Base-by-base conservation (phyloP, 2,797 vertebrate genomes). In the Ceryle rudis region DNA sequence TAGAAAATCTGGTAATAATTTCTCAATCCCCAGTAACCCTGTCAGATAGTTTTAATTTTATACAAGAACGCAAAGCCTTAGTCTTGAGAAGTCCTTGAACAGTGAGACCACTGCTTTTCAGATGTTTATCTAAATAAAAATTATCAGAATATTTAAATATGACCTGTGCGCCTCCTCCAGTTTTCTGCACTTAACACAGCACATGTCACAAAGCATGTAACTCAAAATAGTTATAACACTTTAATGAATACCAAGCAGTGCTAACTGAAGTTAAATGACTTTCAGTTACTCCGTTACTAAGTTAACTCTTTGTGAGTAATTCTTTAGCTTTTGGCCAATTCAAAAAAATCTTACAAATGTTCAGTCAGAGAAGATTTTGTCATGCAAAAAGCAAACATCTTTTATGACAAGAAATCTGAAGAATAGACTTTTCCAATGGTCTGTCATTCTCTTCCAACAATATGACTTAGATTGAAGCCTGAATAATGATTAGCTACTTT, bases 401-500 rank as follows among this genome's bases (percentile, higher is more conserved):
- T 88, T 95, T 85, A 23, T 91, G 51, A 29, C 44, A 79, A 61
- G n/a, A 93, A 33, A 80, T 82, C 74, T 93, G 78, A 95, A 97
- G 95, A 49, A 75, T 5, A 84, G 10, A 37, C 33, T 85, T 73
- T 84, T 71, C 61, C 90, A 73, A 69, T 55, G 20, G 81, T 89
- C 29, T 89, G 41, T 47, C 18, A 49, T 54, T 83, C 39, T 81
- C 42, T 44, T 90, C 52, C 75, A 94, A 87, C 35, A 75, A 16
- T 79, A 57, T 33, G 42, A 33, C 65, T 89, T 86, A 22, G 82
- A 54, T 11, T 80, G 84, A 81, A 71, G 31, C 72, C 67, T 80
- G 71, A 71, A 64, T 89, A 73, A 66, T 75, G 51, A 97, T 95
- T 89, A 93, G n/a, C 42, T 93, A 49, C 91, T 91, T 93, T 85